Percentiles rank a stretch among this genome's conserved stretches.
Conservation (phyloP, 2,888 invertebrate genomes). For the Dynastes tityus region DNA sequence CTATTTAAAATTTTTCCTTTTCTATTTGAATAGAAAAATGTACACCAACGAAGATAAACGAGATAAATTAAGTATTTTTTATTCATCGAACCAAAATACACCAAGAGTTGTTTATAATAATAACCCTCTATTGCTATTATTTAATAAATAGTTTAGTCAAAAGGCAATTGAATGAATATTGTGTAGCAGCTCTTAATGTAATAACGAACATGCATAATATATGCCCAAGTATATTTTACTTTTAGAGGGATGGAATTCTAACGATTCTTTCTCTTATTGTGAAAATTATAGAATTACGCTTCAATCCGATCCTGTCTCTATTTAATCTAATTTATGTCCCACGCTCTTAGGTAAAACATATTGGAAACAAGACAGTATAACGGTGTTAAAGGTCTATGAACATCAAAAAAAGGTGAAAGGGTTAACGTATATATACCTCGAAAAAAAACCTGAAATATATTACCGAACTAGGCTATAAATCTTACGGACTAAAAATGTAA, state of each 20-base stretch:
- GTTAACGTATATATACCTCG: not conserved
- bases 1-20: no score
- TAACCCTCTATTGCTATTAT: no score
- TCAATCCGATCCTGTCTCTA: constrained; percentile 3
- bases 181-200: no score
- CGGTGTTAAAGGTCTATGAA: constrained; percentile 8
- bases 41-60: no score
- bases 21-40: no score
- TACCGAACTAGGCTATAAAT: constrained; percentile 7
- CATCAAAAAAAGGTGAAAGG: not conserved
- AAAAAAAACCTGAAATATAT: not conserved
- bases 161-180: no score
- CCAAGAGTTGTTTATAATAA: no score
- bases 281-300: not conserved
- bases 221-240: no score
- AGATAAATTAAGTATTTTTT: no score
- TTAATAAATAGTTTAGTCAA: no score
- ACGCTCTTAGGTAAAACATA: constrained; percentile 7
- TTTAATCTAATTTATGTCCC: constrained; percentile 20
- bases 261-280: not conserved
- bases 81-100: no score
- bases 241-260: not conserved
- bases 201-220: no score
- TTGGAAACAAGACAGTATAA: constrained; percentile 16
- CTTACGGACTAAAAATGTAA: constrained; percentile 7